Evolutionary conservation across 2,888 invertebrate genomes (phyloP).

Genomic region (Nephrotoma flavescens): DNA sequence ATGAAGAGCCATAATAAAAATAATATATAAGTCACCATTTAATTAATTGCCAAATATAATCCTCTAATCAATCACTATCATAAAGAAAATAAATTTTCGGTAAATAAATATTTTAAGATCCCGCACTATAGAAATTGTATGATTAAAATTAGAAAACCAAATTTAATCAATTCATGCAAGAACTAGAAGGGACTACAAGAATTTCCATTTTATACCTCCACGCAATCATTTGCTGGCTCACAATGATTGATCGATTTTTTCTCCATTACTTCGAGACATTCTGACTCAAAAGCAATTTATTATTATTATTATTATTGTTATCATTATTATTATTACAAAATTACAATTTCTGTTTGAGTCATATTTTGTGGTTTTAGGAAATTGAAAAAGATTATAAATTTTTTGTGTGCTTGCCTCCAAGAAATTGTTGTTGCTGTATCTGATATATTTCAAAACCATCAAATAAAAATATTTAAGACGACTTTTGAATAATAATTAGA

Average conservation of each 20-base stretch:
- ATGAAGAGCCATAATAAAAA: neutral
- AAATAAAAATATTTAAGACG: neutral
- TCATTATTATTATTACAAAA: neutral
- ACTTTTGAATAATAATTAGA: neutral
- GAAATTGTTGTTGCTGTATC: neutral
- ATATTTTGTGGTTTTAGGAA: neutral
- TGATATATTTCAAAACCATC: neutral
- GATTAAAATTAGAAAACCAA: neutral
- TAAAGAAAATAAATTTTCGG: neutral
- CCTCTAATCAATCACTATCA: neutral
- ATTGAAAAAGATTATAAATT: neutral
- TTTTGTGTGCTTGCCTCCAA: neutral
- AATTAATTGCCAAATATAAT: neutral
- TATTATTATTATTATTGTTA: neutral
- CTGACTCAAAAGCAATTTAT: neutral
- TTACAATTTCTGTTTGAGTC: neutral
- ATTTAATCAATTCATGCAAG: neutral
- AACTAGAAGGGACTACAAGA: neutral
- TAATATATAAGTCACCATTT: neutral
- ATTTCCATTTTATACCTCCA: neutral
- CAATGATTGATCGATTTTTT: neutral
- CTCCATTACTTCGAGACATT: neutral
- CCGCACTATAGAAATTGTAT: neutral
- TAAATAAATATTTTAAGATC: neutral
- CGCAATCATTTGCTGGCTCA: neutral